phyloP scores from a whole-genome alignment of 2,113 vertebrate genomes.

The Corythornis madagascariensis region DNA sequence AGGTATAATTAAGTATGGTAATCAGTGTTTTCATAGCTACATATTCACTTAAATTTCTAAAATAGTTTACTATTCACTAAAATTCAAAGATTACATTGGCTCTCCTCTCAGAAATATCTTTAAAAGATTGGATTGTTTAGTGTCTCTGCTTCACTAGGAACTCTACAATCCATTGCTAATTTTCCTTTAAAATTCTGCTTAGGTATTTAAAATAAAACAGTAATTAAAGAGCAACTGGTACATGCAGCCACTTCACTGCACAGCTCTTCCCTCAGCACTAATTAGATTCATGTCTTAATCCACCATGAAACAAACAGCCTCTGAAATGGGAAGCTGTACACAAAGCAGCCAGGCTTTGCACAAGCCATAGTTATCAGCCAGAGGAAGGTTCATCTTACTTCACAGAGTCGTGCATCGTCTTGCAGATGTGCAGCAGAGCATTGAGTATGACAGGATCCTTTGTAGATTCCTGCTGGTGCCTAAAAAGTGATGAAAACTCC shows the following conservation, averaged over 20 bases:
- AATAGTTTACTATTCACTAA: neutral
- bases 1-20: neutral
- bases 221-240: conserved; percentile 15
- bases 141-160: neutral
- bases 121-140: neutral
- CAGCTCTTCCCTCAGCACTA: conserved; percentile 17
- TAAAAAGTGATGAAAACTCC: conserved; percentile 41
- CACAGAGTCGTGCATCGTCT: conserved; percentile 98
- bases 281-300: conserved; percentile 33
- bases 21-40: neutral
- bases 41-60: neutral
- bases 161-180: neutral
- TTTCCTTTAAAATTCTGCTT: neutral
- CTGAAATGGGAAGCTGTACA: neutral
- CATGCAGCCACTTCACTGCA: neutral
- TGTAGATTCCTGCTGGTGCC: conserved; percentile 91
- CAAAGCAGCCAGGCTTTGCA: neutral
- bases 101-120: neutral
- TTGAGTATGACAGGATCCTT: conserved; percentile 98
- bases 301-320: conserved; percentile 5
- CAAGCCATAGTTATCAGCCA: neutral
- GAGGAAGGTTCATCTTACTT: conserved; percentile 82
- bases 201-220: neutral
- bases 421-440: conserved; percentile 94
- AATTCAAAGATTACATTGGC: neutral